A percentile compares a stretch with the other conserved stretches of the same genome.
Conservation (phyloP, 2,888 invertebrate genomes). For the Drosophila formosana region DNA sequence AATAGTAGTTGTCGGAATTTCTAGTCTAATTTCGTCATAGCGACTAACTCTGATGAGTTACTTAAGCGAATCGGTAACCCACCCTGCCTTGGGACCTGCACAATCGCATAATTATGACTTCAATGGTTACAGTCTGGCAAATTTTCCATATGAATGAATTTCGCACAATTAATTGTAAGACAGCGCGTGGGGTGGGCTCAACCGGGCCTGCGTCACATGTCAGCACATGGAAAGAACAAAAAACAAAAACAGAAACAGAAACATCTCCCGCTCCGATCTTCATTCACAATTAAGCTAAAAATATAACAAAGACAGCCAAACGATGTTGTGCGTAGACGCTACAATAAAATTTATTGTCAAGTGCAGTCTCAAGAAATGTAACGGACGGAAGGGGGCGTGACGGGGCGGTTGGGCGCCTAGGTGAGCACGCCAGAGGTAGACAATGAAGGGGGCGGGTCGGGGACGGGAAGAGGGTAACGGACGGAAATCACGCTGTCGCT, state of each 20-base stretch:
- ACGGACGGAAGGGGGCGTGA: slow-evolving; percentile 16
- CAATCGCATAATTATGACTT: slow-evolving; percentile 73
- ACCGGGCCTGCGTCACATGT: slow-evolving; percentile 56
- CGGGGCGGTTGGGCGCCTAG: slow-evolving; percentile 28
- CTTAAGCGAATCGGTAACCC: slow-evolving; percentile 17
- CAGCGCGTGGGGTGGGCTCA: slow-evolving; percentile 22
- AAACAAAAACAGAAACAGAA: background rate
- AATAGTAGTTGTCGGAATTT: background rate
- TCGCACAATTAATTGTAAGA: slow-evolving; percentile 68
- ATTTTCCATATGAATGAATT: slow-evolving; percentile 76
- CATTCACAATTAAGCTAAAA: slow-evolving; percentile 79
- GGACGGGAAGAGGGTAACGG: slow-evolving; percentile 6
- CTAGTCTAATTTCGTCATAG: background rate
- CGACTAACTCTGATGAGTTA: background rate
- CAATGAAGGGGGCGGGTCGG: slow-evolving; percentile 15
- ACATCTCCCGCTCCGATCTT: slow-evolving; percentile 44
- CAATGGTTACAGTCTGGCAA: slow-evolving; percentile 73
- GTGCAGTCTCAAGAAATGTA: slow-evolving; percentile 71
- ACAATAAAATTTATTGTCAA: slow-evolving; percentile 78
- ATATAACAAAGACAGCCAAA: slow-evolving; percentile 52
- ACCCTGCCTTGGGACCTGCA: slow-evolving; percentile 20
- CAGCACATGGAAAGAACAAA: slow-evolving; percentile 52
- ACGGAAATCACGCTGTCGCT: slow-evolving; percentile 70
- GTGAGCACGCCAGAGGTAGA: slow-evolving; percentile 33
- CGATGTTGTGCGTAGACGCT: slow-evolving; percentile 45